Evolutionary conservation across 37 sponge, comb jelly and placozoan species (phyloP), one percentile per base, ranked within the genome.

Genomic region (Dysidea cf. avara): DNA sequence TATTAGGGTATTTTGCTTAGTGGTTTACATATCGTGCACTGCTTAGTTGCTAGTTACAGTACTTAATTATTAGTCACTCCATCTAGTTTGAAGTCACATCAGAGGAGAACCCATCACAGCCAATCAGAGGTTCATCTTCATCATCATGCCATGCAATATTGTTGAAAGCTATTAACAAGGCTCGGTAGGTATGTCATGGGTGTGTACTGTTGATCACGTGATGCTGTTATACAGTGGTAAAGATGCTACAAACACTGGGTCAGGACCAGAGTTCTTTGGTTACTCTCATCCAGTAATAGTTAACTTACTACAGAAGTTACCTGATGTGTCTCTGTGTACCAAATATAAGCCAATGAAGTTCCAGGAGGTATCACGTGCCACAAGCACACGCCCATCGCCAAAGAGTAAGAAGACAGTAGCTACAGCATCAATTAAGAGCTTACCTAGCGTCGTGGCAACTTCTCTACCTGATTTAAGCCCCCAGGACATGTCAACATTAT

Each of bases 181-280:
- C 90, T 22, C 79, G 90, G 90, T 89, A 48, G 39, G 69, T 55
- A 26, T 32, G 21, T 70, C 13, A 24, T 38, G 16, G 7, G 29
- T 64, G 29, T 74, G 20, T 61, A 11, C 3, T 46, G 16, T 6
- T 52, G 2, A 28, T 30, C 36, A 31, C 2, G 47, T n/a, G n/a
- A 14, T 58, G 14, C 3, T 81, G 38, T 16, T 22, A 2, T 54
- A 16, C 46, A 94, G 94, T 47, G 91, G 80, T 61, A 87, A 80
- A 49, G 87, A 86, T 40, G 91, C 91, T 13, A 94, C 90, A 18
- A 94, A 90, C 80, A 81, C 94, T 47, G 90, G 90, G 13, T 94
- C 94, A 0, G 94, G 94, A 36, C 94, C 94, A 7, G 94, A 94
- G 55, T 94, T 94, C 74, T 94, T 94, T 78, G 94, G 94, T 33